Conservation (phyloP, 1,140 invertebrate genomes). For the Antheraea mylitta region DNA sequence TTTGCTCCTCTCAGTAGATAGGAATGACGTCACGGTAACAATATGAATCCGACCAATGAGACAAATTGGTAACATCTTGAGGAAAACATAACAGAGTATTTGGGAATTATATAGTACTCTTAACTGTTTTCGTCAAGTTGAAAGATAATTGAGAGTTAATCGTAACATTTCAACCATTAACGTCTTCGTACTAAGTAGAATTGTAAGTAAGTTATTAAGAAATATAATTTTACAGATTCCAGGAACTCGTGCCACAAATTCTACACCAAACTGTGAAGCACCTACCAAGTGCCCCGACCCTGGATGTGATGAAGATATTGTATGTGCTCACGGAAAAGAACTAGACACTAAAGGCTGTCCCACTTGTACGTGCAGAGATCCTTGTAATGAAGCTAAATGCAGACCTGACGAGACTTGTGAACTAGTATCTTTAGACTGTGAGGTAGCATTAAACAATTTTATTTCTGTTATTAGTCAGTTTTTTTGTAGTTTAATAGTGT, state of each 20-base stretch:
- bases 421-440: constrained; percentile 62
- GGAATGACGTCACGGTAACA: too few species aligned
- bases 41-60: too few species aligned
- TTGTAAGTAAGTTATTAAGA: too few species aligned
- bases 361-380: constrained; percentile 87
- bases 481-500: too few species aligned
- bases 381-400: constrained; percentile 86
- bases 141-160: too few species aligned
- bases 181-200: too few species aligned
- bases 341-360: constrained; percentile 86
- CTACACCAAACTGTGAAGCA: constrained; percentile 59
- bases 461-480: not conserved
- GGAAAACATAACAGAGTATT: too few species aligned
- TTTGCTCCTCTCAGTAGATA: too few species aligned
- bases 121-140: too few species aligned
- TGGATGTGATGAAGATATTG: constrained; percentile 79
- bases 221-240: constrained; percentile 35
- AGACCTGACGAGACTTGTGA: constrained; percentile 85
- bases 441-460: constrained; percentile 34
- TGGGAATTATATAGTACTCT: too few species aligned
- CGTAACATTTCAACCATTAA: too few species aligned
- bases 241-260: constrained; percentile 52
- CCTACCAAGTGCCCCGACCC: constrained; percentile 81
- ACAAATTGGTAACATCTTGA: too few species aligned
- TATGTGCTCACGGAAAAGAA: constrained; percentile 84